Evolutionary conservation across 2,113 vertebrate genomes (phyloP).

Genomic region (Anolis sagrei): DNA sequence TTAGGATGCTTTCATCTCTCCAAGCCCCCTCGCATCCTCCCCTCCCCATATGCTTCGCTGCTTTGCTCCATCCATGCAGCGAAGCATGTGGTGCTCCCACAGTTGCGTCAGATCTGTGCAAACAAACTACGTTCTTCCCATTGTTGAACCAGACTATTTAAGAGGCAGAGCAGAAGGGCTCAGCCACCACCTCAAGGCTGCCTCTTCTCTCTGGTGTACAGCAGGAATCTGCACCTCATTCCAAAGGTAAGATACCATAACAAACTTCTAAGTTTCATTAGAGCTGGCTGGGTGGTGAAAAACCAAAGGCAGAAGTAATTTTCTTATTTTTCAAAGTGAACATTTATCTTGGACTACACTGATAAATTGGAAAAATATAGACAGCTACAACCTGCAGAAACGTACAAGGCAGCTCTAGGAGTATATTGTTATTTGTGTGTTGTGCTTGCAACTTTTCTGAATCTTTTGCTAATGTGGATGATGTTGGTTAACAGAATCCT

Average conservation of each 20-base stretch:
- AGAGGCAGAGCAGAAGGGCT: conserved; percentile 48
- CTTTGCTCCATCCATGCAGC: conserved; percentile 20
- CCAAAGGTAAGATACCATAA: conserved; percentile 50
- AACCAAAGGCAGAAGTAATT: neutral
- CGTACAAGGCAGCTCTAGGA: neutral
- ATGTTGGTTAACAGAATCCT: neutral
- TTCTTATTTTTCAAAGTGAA: neutral
- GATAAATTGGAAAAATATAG: neutral
- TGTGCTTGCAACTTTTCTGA: neutral
- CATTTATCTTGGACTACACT: neutral
- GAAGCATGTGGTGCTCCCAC: conserved; percentile 46
- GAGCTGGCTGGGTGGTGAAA: neutral
- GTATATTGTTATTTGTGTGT: neutral
- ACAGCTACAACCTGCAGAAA: neutral
- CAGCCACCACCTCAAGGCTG: neutral
- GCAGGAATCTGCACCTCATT: conserved; percentile 12
- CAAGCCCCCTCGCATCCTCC: conserved; percentile 35
- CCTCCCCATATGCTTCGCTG: conserved; percentile 15
- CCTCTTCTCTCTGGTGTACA: conserved; percentile 5
- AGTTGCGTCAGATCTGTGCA: conserved; percentile 76
- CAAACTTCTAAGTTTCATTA: neutral
- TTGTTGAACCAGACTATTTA: conserved; percentile 74
- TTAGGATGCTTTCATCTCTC: conserved; percentile 54
- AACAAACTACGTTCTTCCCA: conserved; percentile 49
- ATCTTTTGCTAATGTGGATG: neutral